Evolutionary conservation across 2,113 vertebrate genomes (phyloP).

Genomic region (Crotalus tigris): DNA sequence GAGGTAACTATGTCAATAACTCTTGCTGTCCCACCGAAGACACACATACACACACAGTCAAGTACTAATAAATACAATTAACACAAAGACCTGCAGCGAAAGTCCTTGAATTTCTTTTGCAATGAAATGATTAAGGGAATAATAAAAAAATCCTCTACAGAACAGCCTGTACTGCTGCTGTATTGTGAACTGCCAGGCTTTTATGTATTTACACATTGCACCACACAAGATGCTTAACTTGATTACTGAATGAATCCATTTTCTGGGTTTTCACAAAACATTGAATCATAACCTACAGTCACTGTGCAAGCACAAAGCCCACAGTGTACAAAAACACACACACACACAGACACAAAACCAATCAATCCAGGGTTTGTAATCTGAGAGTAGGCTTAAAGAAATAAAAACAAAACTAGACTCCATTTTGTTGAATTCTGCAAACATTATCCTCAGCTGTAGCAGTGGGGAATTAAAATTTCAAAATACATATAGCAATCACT

Average conservation of each 20-base stretch:
- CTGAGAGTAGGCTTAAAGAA: neutral
- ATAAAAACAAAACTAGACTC: neutral
- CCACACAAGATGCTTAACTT: neutral
- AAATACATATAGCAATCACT: neutral
- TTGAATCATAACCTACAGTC: neutral
- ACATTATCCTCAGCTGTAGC: neutral
- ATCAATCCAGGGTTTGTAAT: neutral
- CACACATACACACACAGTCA: neutral
- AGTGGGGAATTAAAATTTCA: neutral
- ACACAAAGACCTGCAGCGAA: neutral
- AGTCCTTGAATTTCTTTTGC: neutral
- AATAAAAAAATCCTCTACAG: neutral
- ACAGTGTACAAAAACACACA: neutral
- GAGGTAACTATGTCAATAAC: conserved; percentile 11
- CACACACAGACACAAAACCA: neutral
- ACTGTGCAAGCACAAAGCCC: neutral
- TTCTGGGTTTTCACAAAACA: neutral
- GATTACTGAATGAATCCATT: neutral
- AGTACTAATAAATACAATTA: conserved; percentile 14
- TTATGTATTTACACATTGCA: neutral
- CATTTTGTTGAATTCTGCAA: neutral
- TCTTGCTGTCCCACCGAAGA: neutral
- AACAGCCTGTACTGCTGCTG: neutral
- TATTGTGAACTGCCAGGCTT: neutral
- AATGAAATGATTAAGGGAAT: neutral